These are phyloP conservation scores for Parazoanthus swiftii DNA, from an alignment of 92 coral and sea anemone species.

Conservation along the genomic window DNA sequence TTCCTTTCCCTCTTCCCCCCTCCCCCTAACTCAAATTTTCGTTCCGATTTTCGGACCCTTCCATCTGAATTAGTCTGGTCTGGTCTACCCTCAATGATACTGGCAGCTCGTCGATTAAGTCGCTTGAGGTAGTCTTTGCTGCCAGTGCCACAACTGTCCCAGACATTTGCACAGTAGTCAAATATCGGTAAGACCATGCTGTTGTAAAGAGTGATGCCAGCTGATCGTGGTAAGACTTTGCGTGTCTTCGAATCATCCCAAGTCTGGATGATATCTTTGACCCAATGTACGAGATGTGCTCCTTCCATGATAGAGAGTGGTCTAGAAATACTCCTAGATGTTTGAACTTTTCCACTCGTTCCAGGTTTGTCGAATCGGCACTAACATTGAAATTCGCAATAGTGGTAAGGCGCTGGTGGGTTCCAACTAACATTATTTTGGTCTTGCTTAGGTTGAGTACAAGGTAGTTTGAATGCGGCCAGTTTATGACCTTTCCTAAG, in stretches of 20 bases:
- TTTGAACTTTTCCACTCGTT: slow-evolving; percentile 47
- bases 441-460: slow-evolving; percentile 38
- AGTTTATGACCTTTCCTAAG: slow-evolving; percentile 18
- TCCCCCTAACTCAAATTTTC: too few species aligned
- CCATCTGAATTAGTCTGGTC: too few species aligned
- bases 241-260: slow-evolving; percentile 52
- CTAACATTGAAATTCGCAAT: slow-evolving; percentile 32
- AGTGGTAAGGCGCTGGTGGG: slow-evolving; percentile 27
- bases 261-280: slow-evolving; percentile 48
- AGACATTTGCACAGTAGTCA: slow-evolving; percentile 55
- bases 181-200: slow-evolving; percentile 41
- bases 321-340: slow-evolving; percentile 46
- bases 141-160: slow-evolving; percentile 62
- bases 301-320: slow-evolving; percentile 56
- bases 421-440: slow-evolving; percentile 48
- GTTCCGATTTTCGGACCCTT: too few species aligned
- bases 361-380: neutral
- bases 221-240: slow-evolving; percentile 44
- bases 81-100: slow-evolving; percentile 52
- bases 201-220: slow-evolving; percentile 37
- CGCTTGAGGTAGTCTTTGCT: slow-evolving; percentile 49
- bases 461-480: slow-evolving; percentile 29
- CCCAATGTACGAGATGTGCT: slow-evolving; percentile 44
- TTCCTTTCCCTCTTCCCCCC: too few species aligned
- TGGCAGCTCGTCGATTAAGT: slow-evolving; percentile 56